Percentiles rank a stretch among this genome's conserved stretches.
These are phyloP conservation scores for Antrozous pallidus DNA, from an alignment of 2,797 vertebrate genomes.

Conservation along the genomic window DNA sequence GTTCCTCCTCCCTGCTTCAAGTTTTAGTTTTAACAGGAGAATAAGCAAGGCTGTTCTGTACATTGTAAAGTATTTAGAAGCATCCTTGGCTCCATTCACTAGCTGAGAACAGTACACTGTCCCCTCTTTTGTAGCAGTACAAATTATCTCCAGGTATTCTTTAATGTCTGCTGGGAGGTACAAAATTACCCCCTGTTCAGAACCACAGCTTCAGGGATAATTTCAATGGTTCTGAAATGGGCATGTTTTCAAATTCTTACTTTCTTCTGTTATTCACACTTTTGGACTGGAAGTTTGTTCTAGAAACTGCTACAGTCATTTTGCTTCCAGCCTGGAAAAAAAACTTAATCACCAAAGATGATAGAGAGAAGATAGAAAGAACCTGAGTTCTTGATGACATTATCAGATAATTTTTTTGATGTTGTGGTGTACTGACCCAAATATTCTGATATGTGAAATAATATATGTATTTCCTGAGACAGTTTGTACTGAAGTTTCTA, in stretches of 20 bases:
- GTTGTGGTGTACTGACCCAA: not conserved
- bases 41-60: not conserved
- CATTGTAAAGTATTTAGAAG: not conserved
- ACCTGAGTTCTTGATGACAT: not conserved
- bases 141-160: not conserved
- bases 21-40: not conserved
- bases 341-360: not conserved
- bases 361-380: not conserved
- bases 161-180: not conserved
- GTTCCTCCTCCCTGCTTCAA: too few relatives aligned
- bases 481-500: not conserved
- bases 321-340: not conserved
- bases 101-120: not conserved
- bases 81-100: not conserved
- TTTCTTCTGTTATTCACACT: not conserved
- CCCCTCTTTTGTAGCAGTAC: not conserved
- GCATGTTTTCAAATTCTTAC: not conserved
- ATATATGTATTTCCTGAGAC: not conserved
- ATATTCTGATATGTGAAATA: not conserved
- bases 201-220: not conserved
- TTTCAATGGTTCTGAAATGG: not conserved
- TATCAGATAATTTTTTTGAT: not conserved
- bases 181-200: not conserved
- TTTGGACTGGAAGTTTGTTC: not conserved
- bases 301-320: not conserved